Percentiles rank a stretch among this genome's conserved stretches.
Evolutionary conservation across 2,888 invertebrate species (phyloP).

Genomic region (Zygogramma bicolorata): DNA sequence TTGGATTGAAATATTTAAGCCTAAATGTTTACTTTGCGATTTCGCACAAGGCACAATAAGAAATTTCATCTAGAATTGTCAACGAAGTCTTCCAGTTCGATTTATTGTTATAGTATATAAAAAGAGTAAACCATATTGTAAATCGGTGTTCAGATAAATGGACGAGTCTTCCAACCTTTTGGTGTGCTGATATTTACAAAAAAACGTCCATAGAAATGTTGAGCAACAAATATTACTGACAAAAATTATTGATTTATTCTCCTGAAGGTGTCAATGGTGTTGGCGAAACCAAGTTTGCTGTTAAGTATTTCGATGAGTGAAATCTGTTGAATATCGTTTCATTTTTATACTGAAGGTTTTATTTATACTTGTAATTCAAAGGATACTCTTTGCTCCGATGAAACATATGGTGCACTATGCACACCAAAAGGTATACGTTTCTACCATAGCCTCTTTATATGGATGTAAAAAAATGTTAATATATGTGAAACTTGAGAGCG

Average conservation of each 20-base stretch:
- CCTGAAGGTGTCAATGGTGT: too few relatives aligned
- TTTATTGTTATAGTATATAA: too few relatives aligned
- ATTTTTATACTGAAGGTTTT: too few relatives aligned
- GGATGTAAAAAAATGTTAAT: too few relatives aligned
- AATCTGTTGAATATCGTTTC: too few relatives aligned
- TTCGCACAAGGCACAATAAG: not conserved
- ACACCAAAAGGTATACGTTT: not conserved
- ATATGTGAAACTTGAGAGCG: not conserved
- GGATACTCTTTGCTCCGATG: not conserved
- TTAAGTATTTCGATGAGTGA: too few relatives aligned
- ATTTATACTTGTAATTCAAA: too few relatives aligned
- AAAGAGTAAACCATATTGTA: too few relatives aligned
- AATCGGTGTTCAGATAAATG: not conserved
- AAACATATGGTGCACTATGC: not conserved
- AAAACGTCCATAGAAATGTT: not conserved
- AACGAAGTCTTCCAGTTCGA: constrained; percentile 52
- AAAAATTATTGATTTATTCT: too few relatives aligned
- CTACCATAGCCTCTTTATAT: too few relatives aligned
- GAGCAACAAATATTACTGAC: too few relatives aligned
- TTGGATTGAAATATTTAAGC: not conserved
- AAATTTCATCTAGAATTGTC: constrained; percentile 18
- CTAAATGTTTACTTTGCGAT: not conserved
- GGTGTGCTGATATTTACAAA: not conserved
- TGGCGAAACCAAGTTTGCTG: too few relatives aligned
- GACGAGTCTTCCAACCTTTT: not conserved